Base-by-base conservation (phyloP, 1,140 invertebrate species). In the Holotrichia oblita region DNA sequence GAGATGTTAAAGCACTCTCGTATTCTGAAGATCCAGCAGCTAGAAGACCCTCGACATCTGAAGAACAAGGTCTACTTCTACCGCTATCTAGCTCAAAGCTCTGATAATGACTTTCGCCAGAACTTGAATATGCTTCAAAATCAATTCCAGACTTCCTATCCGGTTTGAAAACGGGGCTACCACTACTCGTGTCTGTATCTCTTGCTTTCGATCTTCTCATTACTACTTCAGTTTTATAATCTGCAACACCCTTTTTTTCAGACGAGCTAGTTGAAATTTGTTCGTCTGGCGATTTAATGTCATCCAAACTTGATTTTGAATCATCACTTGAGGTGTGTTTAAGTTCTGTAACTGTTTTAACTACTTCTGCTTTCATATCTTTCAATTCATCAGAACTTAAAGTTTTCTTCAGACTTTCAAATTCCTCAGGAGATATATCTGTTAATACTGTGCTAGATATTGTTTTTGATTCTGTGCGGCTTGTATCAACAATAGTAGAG, bases 81-180 rank as follows among this genome's bases (percentile, higher is more conserved):
- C 88, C 90, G 73, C 89, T 92, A 78, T 93, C 91, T 41, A 93
- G 93, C 83, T 96, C 95, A 86, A 95, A 95, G 76, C 95, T 96
- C 79, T 96, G 94, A 86, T 96, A 97, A 82, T 94, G 93, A 85
- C 95, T 97, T 82, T 96, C 95, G 69, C 94, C 91, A n/a, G 95
- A 96, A 88, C 95, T 96, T 0, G 95, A 96, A 86, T 93, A 94
- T 24, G 91, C 87, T 87, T 96, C 94, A 24, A 91, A 87, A 83
- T 93, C 92, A 40, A 91, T 89, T 24, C 90, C 90, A 8, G 92
- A 93, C 86, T 90, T 89, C 80, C 92, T 87, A 80, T 93, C 92
- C 4, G 81, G 83, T 24, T 83, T 90, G 87, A 79, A 88, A 87
- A 83, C 89, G 86, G 78, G 90, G 87, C 81, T 91, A 85, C 82